A percentile compares a stretch with the other conserved stretches of the same genome.
Evolutionary conservation across 1,140 invertebrate species (phyloP).

Genomic region (Diabrotica undecimpunctata): DNA sequence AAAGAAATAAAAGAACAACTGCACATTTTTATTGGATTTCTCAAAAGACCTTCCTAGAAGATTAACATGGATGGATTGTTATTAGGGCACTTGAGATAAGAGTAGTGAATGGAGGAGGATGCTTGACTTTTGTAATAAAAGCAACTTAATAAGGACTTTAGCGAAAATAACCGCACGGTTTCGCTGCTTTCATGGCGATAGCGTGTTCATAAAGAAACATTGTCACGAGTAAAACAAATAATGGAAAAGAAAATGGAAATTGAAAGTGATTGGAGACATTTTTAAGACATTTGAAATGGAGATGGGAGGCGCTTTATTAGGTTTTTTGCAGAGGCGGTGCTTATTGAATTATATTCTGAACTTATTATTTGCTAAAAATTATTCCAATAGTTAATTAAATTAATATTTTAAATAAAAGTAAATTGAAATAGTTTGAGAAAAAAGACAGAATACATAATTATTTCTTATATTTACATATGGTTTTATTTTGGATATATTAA

Average conservation of each 20-base stretch:
- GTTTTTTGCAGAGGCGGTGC: no score
- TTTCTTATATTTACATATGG: no score
- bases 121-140: neutral
- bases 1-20: neutral
- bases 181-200: neutral
- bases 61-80: constrained; percentile 2
- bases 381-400: no score
- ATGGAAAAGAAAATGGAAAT: neutral
- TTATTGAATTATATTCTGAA: no score
- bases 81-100: constrained; percentile 1
- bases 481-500: no score
- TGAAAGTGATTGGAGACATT: neutral
- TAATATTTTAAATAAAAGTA: no score
- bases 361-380: no score
- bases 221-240: neutral
- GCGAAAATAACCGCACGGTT: neutral
- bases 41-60: constrained; percentile 1
- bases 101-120: neutral
- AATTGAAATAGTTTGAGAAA: no score
- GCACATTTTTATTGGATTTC: neutral
- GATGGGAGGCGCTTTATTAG: no score
- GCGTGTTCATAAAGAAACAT: neutral
- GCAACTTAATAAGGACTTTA: neutral
- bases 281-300: neutral
- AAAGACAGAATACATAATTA: no score